Percentiles rank a stretch among this genome's conserved stretches.
Evolutionary conservation across 2,113 vertebrate species (phyloP).

Genomic region (Oryzias woworae): DNA sequence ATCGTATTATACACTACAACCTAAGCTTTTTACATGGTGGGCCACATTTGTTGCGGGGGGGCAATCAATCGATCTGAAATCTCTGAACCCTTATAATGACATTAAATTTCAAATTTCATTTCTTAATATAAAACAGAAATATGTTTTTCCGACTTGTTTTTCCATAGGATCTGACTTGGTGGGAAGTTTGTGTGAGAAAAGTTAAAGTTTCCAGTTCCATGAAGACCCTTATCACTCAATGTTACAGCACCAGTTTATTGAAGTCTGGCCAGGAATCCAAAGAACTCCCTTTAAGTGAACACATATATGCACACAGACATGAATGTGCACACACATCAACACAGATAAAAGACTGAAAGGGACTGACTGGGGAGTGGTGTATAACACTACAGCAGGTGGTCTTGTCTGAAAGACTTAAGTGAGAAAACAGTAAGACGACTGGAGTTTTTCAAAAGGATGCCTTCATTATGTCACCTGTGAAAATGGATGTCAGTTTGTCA

Average conservation of each 20-base stretch:
- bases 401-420: slow-evolving; percentile 21
- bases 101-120: no score
- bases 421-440: slow-evolving; percentile 11
- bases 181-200: slow-evolving; percentile 51
- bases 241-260: slow-evolving; percentile 46
- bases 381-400: slow-evolving; percentile 20
- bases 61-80: no score
- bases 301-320: slow-evolving; percentile 14
- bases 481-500: slow-evolving; percentile 7
- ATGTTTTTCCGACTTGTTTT: not conserved
- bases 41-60: no score
- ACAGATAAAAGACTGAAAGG: slow-evolving; percentile 51
- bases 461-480: slow-evolving; percentile 1
- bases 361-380: slow-evolving; percentile 27
- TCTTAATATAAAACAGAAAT: no score
- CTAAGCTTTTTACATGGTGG: no score
- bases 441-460: not conserved
- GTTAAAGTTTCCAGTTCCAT: slow-evolving; percentile 34
- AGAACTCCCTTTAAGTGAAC: slow-evolving; percentile 22
- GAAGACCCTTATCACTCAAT: slow-evolving; percentile 43
- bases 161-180: slow-evolving; percentile 15
- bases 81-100: no score
- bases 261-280: slow-evolving; percentile 59
- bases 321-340: slow-evolving; percentile 50
- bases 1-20: no score